phyloP scores from a whole-genome alignment of 2,888 invertebrate genomes.

The Harpagoxenus sublaevis region DNA sequence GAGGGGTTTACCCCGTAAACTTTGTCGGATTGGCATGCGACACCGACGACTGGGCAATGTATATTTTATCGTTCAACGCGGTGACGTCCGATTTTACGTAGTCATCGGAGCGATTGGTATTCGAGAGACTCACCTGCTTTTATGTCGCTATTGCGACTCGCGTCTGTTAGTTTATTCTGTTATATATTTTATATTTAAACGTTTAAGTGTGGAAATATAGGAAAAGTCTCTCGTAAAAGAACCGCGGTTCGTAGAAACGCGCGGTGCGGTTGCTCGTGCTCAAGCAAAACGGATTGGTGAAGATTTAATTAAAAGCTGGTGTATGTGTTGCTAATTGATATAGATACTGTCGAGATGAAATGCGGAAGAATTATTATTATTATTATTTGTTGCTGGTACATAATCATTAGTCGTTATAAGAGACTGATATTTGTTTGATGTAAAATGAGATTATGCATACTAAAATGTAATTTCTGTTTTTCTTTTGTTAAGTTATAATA shows the following conservation, averaged over 20 bases:
- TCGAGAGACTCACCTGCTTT: slow-evolving; percentile 58
- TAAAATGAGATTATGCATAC: neutral
- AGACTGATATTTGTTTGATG: neutral
- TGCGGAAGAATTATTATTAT: neutral
- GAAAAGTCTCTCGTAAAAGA: slow-evolving; percentile 42
- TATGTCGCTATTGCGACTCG: slow-evolving; percentile 14
- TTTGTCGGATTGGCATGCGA: slow-evolving; percentile 81
- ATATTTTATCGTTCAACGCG: slow-evolving; percentile 35
- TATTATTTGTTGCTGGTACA: neutral
- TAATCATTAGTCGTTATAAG: neutral
- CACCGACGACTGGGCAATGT: slow-evolving; percentile 70
- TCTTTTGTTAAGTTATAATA: slow-evolving; percentile 1
- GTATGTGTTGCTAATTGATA: slow-evolving; percentile 30
- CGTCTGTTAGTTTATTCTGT: neutral
- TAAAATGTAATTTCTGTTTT: neutral
- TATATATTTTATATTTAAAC: neutral
- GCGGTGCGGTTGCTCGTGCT: slow-evolving; percentile 49
- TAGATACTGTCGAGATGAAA: neutral
- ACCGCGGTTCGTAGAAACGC: slow-evolving; percentile 44
- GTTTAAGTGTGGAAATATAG: neutral
- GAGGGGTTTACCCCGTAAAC: slow-evolving; percentile 80
- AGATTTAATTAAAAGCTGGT: slow-evolving; percentile 32
- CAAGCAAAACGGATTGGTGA: slow-evolving; percentile 43
- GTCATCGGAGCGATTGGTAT: slow-evolving; percentile 14
- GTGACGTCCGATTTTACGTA: slow-evolving; percentile 35